A percentile compares a stretch with the other conserved stretches of the same genome.
Evolutionary conservation across 2,113 vertebrate genomes (phyloP).

Genomic region (Semicossyphus pulcher): DNA sequence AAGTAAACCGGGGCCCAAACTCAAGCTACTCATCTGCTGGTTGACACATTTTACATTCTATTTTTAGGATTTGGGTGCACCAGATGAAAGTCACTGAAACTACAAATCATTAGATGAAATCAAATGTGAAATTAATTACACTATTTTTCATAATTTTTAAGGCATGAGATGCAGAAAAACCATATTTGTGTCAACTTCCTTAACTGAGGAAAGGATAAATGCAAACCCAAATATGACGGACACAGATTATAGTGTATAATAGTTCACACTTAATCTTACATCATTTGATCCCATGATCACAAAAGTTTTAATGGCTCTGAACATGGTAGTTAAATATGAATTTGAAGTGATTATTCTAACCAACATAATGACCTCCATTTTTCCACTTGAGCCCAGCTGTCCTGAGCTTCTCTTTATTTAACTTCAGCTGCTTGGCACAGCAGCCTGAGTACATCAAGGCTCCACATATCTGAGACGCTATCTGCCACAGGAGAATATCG

Average conservation of each 20-base stretch:
- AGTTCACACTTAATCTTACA: not conserved
- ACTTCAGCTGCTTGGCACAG: not conserved
- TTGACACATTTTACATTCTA: not conserved
- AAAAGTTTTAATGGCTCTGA: too few relatives aligned
- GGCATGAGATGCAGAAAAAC: not conserved
- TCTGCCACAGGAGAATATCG: constrained; percentile 5
- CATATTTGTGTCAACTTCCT: not conserved
- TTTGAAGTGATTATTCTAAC: not conserved
- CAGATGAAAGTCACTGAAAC: not conserved
- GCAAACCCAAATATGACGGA: not conserved
- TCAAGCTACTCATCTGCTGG: not conserved
- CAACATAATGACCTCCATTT: not conserved
- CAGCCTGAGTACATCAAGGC: not conserved
- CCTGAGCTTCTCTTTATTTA: constrained; percentile 1
- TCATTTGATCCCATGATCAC: not conserved
- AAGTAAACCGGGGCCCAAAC: not conserved
- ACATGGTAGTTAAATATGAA: not conserved
- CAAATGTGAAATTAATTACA: too few relatives aligned
- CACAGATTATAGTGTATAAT: not conserved
- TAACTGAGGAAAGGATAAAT: not conserved
- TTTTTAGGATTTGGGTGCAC: not conserved
- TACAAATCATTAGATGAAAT: too few relatives aligned
- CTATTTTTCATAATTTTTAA: too few relatives aligned
- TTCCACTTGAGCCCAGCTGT: constrained; percentile 1
- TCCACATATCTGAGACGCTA: constrained; percentile 29